These are phyloP conservation scores for Jordanella pulchra DNA, from an alignment of 2,797 vertebrate species.

Conservation along the genomic window DNA sequence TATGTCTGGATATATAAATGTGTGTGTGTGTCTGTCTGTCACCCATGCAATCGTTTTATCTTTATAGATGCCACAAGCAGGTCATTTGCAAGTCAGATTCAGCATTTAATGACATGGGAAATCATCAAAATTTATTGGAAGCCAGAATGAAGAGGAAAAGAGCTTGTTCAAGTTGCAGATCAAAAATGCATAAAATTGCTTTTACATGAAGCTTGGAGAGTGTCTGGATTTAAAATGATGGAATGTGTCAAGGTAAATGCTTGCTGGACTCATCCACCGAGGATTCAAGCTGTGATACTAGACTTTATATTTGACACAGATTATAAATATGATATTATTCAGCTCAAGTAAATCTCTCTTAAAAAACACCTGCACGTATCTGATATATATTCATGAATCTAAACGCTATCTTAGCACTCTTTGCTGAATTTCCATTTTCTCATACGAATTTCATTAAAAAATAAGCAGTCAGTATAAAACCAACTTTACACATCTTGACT, in stretches of 20 bases:
- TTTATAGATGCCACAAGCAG: slow-evolving; percentile 58
- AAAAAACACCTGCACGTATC: slow-evolving; percentile 9
- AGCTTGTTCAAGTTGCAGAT: slow-evolving; percentile 65
- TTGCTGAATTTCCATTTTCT: not conserved
- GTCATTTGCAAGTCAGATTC: slow-evolving; percentile 76
- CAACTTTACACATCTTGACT: not conserved
- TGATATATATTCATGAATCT: not conserved
- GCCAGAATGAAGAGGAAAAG: slow-evolving; percentile 56
- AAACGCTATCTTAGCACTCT: not conserved
- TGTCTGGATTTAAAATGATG: slow-evolving; percentile 58
- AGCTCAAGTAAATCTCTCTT: slow-evolving; percentile 13
- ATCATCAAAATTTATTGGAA: slow-evolving; percentile 73
- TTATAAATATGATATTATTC: slow-evolving; percentile 36
- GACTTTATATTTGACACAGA: slow-evolving; percentile 42
- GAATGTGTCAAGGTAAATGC: slow-evolving; percentile 54
- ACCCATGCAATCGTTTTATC: slow-evolving; percentile 53
- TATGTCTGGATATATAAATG: slow-evolving; percentile 52
- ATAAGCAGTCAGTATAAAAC: not conserved
- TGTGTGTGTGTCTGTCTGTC: slow-evolving; percentile 31
- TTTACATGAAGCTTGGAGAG: slow-evolving; percentile 58
- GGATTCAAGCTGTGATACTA: slow-evolving; percentile 20
- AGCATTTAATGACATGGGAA: slow-evolving; percentile 71
- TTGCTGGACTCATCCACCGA: slow-evolving; percentile 39
- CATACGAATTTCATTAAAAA: not conserved
- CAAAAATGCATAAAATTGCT: slow-evolving; percentile 65